Base-by-base conservation (phyloP, 2,113 vertebrate genomes). In the Sturnus vulgaris region DNA sequence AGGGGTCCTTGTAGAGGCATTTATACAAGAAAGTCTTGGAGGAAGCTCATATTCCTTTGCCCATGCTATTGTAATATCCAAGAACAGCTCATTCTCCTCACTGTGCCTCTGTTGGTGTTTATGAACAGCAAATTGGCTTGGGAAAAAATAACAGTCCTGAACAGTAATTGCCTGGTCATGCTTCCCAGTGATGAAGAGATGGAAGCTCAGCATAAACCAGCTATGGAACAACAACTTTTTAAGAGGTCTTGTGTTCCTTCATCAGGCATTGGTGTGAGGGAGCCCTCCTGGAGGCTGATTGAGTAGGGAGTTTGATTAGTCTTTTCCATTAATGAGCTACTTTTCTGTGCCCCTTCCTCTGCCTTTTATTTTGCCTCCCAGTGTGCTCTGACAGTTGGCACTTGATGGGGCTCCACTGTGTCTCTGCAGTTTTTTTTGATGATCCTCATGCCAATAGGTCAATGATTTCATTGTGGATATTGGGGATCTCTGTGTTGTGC, bases 81-180 rank as follows among this genome's bases (percentile, higher is more conserved):
- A 64, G 76, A 83, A 70, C 33, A 71, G 39, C 70, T 96, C 33
- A 16, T 93, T 92, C 44, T 93, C 42, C 63, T 82, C 64, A 46
- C 60, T 75, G 18, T 42, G 77, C 61, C 31, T 90, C 85, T 86
- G 33, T 90, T 87, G 55, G 79, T 89, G 88, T 66, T 94, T 86
- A 71, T 42, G 44, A 88, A 79, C 69, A 83, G 79, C 68, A 95
- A 94, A 95, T 83, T 92, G 86, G 68, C 72, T 92, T 90, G 86
- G 71, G 70, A 86, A 77, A 35, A 91, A 69, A 46, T 15, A 50
- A 27, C 44, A 64, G 31, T 53, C 39, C 44, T 64, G 64, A 73
- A 13, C 9, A 47, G 64, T 90, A 93, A 92, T 92, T 93, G 86
- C 35, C 72, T 78, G 92, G 68, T 94, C 76, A 73, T 63, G 61